Percentiles rank a stretch among this genome's conserved stretches.
Conservation (phyloP, 2,888 invertebrate genomes). For the Morinoia aosen region DNA sequence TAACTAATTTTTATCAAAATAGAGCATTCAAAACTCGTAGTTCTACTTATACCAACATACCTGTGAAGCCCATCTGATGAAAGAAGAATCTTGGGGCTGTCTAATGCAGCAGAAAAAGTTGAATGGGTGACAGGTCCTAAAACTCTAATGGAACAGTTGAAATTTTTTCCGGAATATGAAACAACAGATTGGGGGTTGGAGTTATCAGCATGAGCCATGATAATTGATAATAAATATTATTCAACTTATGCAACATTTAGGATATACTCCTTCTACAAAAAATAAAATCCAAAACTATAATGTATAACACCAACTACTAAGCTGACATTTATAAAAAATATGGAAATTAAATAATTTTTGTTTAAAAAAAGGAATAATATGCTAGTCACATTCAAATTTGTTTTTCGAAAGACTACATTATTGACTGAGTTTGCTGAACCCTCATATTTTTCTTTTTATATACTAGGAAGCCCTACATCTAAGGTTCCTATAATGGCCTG, state of each 20-base stretch:
- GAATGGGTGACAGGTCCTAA: conserved; percentile 56
- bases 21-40: no score
- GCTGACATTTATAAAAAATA: no score
- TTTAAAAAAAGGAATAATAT: no score
- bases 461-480: no score
- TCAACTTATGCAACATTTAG: background rate
- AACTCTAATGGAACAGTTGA: conserved; percentile 55
- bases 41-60: background rate
- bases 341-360: no score
- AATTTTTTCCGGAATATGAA: background rate
- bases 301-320: background rate
- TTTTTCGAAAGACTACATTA: no score
- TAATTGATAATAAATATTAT: background rate
- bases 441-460: no score
- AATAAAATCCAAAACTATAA: background rate
- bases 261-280: background rate
- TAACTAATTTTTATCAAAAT: no score
- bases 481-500: no score
- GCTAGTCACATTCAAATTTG: no score
- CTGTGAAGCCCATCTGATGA: conserved; percentile 59
- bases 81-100: conserved; percentile 59
- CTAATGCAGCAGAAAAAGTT: conserved; percentile 57
- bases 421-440: no score
- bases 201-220: background rate
- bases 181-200: background rate